Conservation (phyloP, 2,113 vertebrate species). For the Oryzias celebensis region DNA sequence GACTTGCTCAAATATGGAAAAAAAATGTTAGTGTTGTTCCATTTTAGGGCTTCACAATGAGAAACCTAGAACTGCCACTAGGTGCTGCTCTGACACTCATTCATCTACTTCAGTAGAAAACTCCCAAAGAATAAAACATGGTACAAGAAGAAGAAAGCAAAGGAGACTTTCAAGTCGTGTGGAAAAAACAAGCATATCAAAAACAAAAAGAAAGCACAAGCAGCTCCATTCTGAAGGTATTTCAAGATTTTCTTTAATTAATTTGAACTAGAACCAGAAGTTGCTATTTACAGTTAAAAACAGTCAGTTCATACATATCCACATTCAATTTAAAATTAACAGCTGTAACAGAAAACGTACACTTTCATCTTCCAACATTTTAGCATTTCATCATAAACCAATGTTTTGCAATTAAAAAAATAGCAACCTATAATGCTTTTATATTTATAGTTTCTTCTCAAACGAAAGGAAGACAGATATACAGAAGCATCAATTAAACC, state of each 20-base stretch:
- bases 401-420: slow-evolving; percentile 81
- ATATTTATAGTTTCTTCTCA: slow-evolving; percentile 86
- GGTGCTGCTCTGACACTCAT: slow-evolving; percentile 30
- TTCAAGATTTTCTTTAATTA: slow-evolving; percentile 61
- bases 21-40: no score
- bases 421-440: slow-evolving; percentile 88
- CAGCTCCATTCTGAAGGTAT: slow-evolving; percentile 7
- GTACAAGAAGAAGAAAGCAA: background rate
- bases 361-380: slow-evolving; percentile 61
- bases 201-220: background rate
- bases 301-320: slow-evolving; percentile 67
- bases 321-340: slow-evolving; percentile 72
- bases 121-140: background rate
- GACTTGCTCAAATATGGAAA: no score
- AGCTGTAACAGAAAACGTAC: slow-evolving; percentile 66
- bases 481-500: slow-evolving; percentile 83
- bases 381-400: slow-evolving; percentile 73
- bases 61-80: slow-evolving; percentile 13
- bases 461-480: slow-evolving; percentile 85
- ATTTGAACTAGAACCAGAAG: slow-evolving; percentile 77
- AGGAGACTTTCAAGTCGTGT: background rate
- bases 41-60: background rate
- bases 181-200: background rate
- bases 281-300: slow-evolving; percentile 76
- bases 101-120: background rate